Evolutionary conservation across 2,888 invertebrate genomes (phyloP), one percentile per base, ranked within the genome.

Genomic region (Nebria salina): DNA sequence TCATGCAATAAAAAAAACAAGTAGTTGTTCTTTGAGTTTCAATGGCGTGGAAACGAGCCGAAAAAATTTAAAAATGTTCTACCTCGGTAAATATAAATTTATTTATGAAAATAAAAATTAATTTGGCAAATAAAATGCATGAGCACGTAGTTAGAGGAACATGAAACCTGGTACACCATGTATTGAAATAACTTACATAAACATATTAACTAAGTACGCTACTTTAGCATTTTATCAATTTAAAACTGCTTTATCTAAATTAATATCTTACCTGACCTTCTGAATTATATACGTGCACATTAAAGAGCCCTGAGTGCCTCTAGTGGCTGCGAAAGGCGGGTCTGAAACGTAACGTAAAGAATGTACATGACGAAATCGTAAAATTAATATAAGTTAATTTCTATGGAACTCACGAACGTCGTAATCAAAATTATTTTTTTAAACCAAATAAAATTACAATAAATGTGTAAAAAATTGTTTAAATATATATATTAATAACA

Each of bases 211-310:
- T 72, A 77, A 77, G 73, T 77, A 72, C 34, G 72, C 72, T 65
- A 72, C 65, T 72, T 77, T 68, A 72, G 66, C 77, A 65, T 77
- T 77, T 77, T 77, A 77, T 77, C 77, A 77, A 77, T 77, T 77
- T 77, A 77, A 72, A 77, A 77, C 65, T 64, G 34, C 77, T 72
- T 65, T 72, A 77, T 77, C 77, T 77, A 77, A 77, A 77, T 77
- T 77, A 77, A 77, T 77, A 77, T 77, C 77, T 77, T 72, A 77
- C 77, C 54, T 72, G 72, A 77, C 77, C 77, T 77, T 77, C 68
- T 68, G 68, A 68, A 68, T 68, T 68, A 68, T 68, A 68, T n/a
- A 68, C 68, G 68, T 68, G 26, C 2, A 68, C 20, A 20, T 20
- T 26, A 26, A 68, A 8, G 9, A 5, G 9, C 68, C 7, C 68